Evolutionary conservation across 1,140 invertebrate genomes (phyloP), one percentile per base, ranked within the genome.

Genomic region (Platorchestia sp.): DNA sequence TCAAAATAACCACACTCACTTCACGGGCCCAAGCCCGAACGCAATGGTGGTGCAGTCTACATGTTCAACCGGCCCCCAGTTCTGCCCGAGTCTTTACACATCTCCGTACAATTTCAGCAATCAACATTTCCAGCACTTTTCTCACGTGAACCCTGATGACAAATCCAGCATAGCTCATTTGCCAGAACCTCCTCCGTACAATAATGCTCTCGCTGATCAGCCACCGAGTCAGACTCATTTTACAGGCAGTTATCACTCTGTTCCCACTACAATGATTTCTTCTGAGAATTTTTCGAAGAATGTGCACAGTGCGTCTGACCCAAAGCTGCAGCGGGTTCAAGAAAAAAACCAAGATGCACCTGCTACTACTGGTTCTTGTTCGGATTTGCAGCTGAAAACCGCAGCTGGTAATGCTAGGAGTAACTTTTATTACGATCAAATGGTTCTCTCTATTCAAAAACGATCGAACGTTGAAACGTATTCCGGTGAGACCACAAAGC

Each of bases 371-470:
- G 44, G 43, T 10, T 93, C 6, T 36, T 16, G 43, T 10, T 93
- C 91, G 5, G 44, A 90, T 90, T 27, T 90, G 14, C 91, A 93
- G 19, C 16, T 19, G 91, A 93, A 93, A 93, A 45, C 43, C 40
- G 45, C 91, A 6, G 91, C 36, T 6, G 40, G 43, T n/a, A 93
- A 93, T 44, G 43, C 45, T 45, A 93, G 45, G 36, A 47, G 36
- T 44, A 93, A 93, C 44, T 93, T 44, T 36, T 93, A 93, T 45
- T 93, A 93, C 44, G 91, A 93, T 93, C 91, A 93, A n/a, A 93
- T 93, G 91, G 91, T 93, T 27, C 45, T 93, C 0, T 93, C 91
- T 44, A 93, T 93, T 47, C 91, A 93, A 19, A 93, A 93, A n/a
- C 44, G 91, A 10, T n/a, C 91, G 3, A 47, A 93, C 10, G 36